phyloP scores from a whole-genome alignment of 1,140 invertebrate genomes.

The Planococcus citri region DNA sequence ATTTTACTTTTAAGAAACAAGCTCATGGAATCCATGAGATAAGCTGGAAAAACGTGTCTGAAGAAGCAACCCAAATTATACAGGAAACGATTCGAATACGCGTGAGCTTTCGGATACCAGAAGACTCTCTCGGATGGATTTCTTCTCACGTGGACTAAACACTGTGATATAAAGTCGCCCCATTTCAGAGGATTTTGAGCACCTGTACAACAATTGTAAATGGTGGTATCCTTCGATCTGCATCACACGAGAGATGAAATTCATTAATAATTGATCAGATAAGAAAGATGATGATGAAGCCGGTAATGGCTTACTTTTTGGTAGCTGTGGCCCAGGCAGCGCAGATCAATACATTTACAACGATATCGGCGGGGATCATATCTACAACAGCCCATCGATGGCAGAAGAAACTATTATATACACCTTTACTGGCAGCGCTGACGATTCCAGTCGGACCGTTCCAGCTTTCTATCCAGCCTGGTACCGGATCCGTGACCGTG shows the following conservation, averaged over 20 bases:
- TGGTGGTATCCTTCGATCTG: slow-evolving; percentile 35
- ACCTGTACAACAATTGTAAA: slow-evolving; percentile 53
- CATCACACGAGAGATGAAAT: neutral
- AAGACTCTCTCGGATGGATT: slow-evolving; percentile 11
- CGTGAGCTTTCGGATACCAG: slow-evolving; percentile 14
- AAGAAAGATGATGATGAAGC: too few relatives aligned
- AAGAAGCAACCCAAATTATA: slow-evolving; percentile 11
- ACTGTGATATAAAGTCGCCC: slow-evolving; percentile 10
- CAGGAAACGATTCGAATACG: slow-evolving; percentile 5
- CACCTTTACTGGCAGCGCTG: slow-evolving; percentile 62
- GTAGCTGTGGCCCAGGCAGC: slow-evolving; percentile 55
- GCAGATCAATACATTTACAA: slow-evolving; percentile 60
- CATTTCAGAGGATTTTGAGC: slow-evolving; percentile 41
- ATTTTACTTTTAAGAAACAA: slow-evolving; percentile 4
- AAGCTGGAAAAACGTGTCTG: slow-evolving; percentile 16
- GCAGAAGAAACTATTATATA: slow-evolving; percentile 55
- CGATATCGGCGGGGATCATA: slow-evolving; percentile 72
- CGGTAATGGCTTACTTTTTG: slow-evolving; percentile 14
- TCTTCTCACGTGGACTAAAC: neutral
- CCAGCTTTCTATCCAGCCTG: slow-evolving; percentile 90
- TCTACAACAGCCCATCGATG: slow-evolving; percentile 49
- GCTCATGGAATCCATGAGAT: neutral
- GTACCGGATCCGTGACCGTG: slow-evolving; percentile 52
- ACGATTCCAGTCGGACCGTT: slow-evolving; percentile 79
- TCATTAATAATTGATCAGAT: too few relatives aligned